These are phyloP conservation scores for Cecropterus lyciades DNA, from an alignment of 1,140 invertebrate species.

Conservation along the genomic window DNA sequence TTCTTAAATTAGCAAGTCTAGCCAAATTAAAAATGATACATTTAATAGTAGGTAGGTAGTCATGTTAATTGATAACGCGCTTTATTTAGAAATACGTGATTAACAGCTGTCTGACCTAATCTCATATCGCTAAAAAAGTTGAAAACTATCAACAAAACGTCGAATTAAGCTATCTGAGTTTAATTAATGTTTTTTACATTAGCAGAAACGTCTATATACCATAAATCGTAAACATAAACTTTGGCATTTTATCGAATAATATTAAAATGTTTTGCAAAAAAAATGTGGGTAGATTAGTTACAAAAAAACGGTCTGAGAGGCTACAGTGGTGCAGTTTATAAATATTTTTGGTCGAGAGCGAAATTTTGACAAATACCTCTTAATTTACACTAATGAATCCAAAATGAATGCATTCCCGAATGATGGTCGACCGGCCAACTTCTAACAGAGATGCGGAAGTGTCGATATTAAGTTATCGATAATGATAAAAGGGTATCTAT, in stretches of 20 bases:
- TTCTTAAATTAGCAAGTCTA: no score
- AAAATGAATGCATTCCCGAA: conserved; percentile 66
- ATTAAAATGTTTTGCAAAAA: conserved; percentile 43
- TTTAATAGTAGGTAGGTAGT: no score
- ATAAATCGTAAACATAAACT: conserved; percentile 64
- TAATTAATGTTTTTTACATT: conserved; percentile 76
- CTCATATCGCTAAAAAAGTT: conserved; percentile 45
- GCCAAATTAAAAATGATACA: no score
- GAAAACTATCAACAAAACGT: conserved; percentile 52
- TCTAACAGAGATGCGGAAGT: conserved; percentile 21
- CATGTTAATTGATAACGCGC: conserved; percentile 36
- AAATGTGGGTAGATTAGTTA: conserved; percentile 39
- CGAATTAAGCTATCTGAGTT: conserved; percentile 71
- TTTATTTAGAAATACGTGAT: conserved; percentile 42
- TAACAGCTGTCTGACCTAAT: conserved; percentile 39
- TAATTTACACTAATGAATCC: conserved; percentile 81
- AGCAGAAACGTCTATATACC: conserved; percentile 63
- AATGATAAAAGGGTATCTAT: not conserved
- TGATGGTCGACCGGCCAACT: conserved; percentile 39
- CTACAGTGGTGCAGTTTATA: conserved; percentile 53
- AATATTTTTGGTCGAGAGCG: conserved; percentile 71
- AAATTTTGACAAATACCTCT: conserved; percentile 80
- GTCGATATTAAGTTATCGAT: conserved; percentile 37
- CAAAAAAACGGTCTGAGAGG: conserved; percentile 37
- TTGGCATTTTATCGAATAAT: conserved; percentile 54